Percentiles rank a stretch among this genome's conserved stretches.
Evolutionary conservation across 2,113 vertebrate genomes (phyloP).

Genomic region (Cinclus mexicanus): DNA sequence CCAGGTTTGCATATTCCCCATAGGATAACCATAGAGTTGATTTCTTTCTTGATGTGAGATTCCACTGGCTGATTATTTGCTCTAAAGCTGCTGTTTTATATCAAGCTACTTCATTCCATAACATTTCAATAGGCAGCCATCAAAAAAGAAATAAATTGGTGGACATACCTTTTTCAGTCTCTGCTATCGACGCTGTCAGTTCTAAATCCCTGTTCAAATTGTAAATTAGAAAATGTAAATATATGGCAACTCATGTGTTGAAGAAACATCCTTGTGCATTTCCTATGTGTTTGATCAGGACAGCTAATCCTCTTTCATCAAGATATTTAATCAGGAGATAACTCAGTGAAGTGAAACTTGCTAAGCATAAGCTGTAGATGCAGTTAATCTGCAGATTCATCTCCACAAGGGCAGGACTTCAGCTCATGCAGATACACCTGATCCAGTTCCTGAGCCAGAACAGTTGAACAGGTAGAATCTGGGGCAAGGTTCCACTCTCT

Average conservation of each 20-base stretch:
- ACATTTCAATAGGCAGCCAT: not conserved
- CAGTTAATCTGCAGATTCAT: not conserved
- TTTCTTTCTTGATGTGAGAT: not conserved
- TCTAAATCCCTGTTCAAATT: conserved; percentile 6
- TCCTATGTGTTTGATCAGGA: not conserved
- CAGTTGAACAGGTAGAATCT: not conserved
- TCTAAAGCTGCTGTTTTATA: not conserved
- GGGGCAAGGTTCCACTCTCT: not conserved
- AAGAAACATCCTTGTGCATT: not conserved
- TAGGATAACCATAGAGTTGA: not conserved
- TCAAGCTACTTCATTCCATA: not conserved
- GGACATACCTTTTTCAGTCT: conserved; percentile 34
- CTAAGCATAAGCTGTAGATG: not conserved
- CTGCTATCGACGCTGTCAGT: accelerated
- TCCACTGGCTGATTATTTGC: not conserved
- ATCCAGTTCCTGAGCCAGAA: not conserved
- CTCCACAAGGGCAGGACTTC: not conserved
- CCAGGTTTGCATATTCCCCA: not conserved
- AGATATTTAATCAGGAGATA: not conserved
- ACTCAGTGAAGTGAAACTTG: not conserved
- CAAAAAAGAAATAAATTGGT: not conserved
- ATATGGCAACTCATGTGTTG: not conserved
- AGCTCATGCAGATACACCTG: accelerated
- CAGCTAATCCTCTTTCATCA: not conserved
- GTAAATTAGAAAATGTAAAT: not conserved